Percentiles rank a stretch among this genome's conserved stretches.
Evolutionary conservation across 2,888 invertebrate genomes (phyloP).

Genomic region (Eucera pruinosa): DNA sequence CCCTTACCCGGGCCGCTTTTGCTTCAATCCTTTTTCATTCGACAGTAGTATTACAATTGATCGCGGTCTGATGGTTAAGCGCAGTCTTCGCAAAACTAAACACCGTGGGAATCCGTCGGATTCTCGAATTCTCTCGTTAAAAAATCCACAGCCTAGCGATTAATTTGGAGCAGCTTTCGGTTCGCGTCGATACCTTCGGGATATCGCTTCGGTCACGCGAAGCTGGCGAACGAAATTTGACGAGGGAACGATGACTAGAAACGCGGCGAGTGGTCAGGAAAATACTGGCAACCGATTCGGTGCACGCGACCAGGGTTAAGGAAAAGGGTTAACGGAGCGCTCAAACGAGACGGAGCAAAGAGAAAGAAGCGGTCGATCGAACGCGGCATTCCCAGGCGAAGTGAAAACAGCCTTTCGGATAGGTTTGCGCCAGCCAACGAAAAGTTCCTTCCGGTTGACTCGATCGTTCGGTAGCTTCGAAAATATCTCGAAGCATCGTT

Average conservation of each 20-base stretch:
- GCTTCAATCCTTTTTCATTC: too few relatives aligned
- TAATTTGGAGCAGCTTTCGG: background rate
- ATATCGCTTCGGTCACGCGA: background rate
- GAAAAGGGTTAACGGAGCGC: background rate
- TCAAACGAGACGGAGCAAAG: background rate
- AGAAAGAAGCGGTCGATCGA: conserved; percentile 29
- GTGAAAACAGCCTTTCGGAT: conserved; percentile 50
- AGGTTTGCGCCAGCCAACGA: conserved; percentile 61
- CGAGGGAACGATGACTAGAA: background rate
- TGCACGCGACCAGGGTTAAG: conserved; percentile 24
- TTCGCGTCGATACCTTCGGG: background rate
- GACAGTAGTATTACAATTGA: too few relatives aligned
- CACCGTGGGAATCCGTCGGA: too few relatives aligned
- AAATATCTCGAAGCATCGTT: too few relatives aligned
- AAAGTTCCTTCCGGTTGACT: conserved; percentile 37
- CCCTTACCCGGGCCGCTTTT: too few relatives aligned
- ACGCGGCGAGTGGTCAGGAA: background rate
- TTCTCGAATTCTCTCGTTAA: too few relatives aligned
- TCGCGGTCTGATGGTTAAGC: too few relatives aligned
- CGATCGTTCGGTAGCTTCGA: background rate
- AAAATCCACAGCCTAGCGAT: background rate
- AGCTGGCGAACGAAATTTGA: background rate
- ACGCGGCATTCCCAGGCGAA: conserved; percentile 55
- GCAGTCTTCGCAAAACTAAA: too few relatives aligned
- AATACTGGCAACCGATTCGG: background rate